phyloP scores from a whole-genome alignment of 2,797 vertebrate genomes.

The Siniperca scherzeri region DNA sequence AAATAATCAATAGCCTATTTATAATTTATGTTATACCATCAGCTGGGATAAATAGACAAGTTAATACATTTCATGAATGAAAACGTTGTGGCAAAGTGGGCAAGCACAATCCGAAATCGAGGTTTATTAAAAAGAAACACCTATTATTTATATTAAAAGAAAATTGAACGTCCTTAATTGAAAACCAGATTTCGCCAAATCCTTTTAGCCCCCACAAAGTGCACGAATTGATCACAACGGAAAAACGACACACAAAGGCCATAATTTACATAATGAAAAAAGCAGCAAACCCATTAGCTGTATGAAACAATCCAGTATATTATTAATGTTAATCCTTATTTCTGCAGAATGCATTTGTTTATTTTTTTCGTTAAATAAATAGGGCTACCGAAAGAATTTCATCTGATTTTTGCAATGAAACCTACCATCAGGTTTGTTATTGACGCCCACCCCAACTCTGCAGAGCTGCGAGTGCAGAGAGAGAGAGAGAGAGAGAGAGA shows the following conservation, averaged over 20 bases:
- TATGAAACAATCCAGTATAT: slow-evolving; percentile 17
- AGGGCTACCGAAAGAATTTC: slow-evolving; percentile 73
- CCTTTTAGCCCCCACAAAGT: slow-evolving; percentile 43
- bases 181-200: slow-evolving; percentile 56
- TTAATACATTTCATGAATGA: slow-evolving; percentile 56
- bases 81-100: slow-evolving; percentile 27
- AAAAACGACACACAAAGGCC: slow-evolving; percentile 48
- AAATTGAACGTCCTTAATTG: slow-evolving; percentile 27
- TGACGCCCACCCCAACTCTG: slow-evolving; percentile 89
- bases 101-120: slow-evolving; percentile 40
- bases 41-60: slow-evolving; percentile 21
- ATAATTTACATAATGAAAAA: slow-evolving; percentile 32
- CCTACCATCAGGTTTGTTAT: slow-evolving; percentile 88
- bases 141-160: slow-evolving; percentile 13
- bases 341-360: slow-evolving; percentile 40
- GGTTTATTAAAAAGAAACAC: slow-evolving; percentile 13
- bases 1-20: slow-evolving; percentile 67
- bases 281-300: slow-evolving; percentile 36
- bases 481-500: slow-evolving; percentile 65
- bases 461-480: slow-evolving; percentile 82
- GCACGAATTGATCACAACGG: slow-evolving; percentile 52
- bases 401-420: slow-evolving; percentile 80
- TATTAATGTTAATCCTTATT: slow-evolving; percentile 43
- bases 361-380: slow-evolving; percentile 64
- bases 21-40: slow-evolving; percentile 51